phyloP scores from a whole-genome alignment of 53 echinoderm and acorn worm species.

The Holothuria leucospilota region DNA sequence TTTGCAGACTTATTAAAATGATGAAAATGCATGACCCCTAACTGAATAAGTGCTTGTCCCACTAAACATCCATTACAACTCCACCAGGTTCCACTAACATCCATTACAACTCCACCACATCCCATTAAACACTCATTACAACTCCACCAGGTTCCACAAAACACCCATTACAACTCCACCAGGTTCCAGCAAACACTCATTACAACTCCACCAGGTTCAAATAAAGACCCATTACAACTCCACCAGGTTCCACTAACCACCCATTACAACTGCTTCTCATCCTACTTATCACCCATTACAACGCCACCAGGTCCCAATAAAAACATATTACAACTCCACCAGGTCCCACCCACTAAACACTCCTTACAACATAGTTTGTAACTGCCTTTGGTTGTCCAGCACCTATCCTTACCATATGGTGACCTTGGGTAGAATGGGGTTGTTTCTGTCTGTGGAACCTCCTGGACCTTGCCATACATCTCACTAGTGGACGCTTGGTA shows the following conservation, averaged over 20 bases:
- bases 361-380: not conserved
- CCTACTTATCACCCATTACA: not conserved
- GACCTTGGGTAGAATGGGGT: constrained; percentile 97
- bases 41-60: no score
- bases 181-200: not conserved
- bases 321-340: not conserved
- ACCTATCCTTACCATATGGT: constrained; percentile 81
- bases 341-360: not conserved
- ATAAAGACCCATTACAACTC: not conserved
- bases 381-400: not conserved
- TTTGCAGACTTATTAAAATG: no score
- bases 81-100: no score
- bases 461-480: constrained; percentile 97
- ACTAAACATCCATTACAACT: no score
- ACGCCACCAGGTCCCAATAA: not conserved
- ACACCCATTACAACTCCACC: not conserved
- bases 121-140: not conserved
- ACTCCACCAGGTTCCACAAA: not conserved
- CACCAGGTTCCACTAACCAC: not conserved
- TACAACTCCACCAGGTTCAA: not conserved
- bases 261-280: not conserved
- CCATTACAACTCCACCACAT: not conserved
- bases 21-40: no score
- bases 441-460: constrained; percentile 94
- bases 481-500: constrained; percentile 99